Evolutionary conservation across 2,113 vertebrate genomes (phyloP), one percentile per base, ranked within the genome.

Genomic region (Onychostoma macrolepis): DNA sequence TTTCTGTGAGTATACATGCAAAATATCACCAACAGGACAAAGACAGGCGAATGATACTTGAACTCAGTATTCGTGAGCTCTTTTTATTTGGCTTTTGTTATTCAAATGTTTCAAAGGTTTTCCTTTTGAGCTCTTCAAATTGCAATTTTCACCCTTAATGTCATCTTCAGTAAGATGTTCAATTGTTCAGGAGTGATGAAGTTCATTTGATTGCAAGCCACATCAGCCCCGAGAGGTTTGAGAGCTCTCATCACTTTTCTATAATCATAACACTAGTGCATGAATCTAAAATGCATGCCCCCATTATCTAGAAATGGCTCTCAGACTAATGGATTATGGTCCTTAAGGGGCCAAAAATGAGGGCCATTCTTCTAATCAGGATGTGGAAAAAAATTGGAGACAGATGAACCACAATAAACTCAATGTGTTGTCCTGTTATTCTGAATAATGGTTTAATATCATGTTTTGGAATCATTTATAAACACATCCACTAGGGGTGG

Each of bases 231-330:
- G 11, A 71, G 63, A 24, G 80, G 67, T 83, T 28, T 48, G 17
- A 83, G 26, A 50, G 80, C 80, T 69, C 80, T 83, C 63, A 50
- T 83, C 28, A 17, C 26, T 69, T 24, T 19, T 30, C 43, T 71
- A 13, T 83, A 83, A 83, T 83, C 80, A 83, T 69, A 69, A 83
- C 63, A 69, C 80, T 69, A 83, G 43, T 33, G 63, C 43, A 83
- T 28, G 11, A 76, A 67, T 38, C 8, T 48, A 38, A 77, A 67
- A 83, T n/a, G 43, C 58, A 69, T 38, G 67, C 24, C 24, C 38
- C 48, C 80, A 67, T 86, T 53, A 86, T 77, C 26, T 78, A 76
- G 17, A 45, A 53, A 72, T 83, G 80, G 33, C 80, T 45, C 84
- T 72, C 30, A 71, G 50, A 63, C 80, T 83, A 61, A 38, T 58